Base-by-base conservation (phyloP, 2,797 vertebrate species). In the Echeneis naucrates region DNA sequence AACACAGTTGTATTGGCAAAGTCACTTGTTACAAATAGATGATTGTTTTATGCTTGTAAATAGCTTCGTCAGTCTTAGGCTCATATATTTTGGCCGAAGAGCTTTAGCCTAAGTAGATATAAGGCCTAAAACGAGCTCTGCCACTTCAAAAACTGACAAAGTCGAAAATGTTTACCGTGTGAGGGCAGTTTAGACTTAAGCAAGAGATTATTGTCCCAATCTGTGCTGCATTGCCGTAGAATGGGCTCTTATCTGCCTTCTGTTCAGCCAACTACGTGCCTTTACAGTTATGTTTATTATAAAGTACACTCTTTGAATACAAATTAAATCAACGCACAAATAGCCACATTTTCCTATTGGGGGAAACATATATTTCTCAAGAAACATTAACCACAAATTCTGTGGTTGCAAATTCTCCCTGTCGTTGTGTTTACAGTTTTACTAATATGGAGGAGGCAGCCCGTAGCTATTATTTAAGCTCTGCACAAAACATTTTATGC, bases 61-160 rank as follows among this genome's bases (percentile, higher is more conserved):
- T 30, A 5, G 27, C 14, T 44, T 37, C 12, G 16, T 35, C 40
- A 2, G 21, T 59, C 19, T 10, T 57, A 5, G 3, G 33, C 23
- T 33, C 16, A 63, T 26, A 8, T 50, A 54, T 69, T 75, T 72
- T 69, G 45, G 19, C n/a, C 40, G 45, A 2, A 9, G 11, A 51
- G 23, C 57, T 51, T 62, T 56, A 53, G 27, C 67, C 24, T 59
- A 71, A 61, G 57, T 33, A 23, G 47, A 78, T 52, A 63, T 26
- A 3, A 76, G 76, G 78, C 74, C 85, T 17, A 53, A 58, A 55
- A 42, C 44, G 44, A 66, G 69, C 45, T 68, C 30, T 57, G 9
- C 47, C 13, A n/a, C 23, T 59, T 47, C 42, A 80, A 53, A 37
- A 57, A 45, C 60, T 42, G 33, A 19, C 57, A 58, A 68, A 23